Evolutionary conservation across 2,113 vertebrate genomes (phyloP).

Genomic region (Hypanus sabinus): DNA sequence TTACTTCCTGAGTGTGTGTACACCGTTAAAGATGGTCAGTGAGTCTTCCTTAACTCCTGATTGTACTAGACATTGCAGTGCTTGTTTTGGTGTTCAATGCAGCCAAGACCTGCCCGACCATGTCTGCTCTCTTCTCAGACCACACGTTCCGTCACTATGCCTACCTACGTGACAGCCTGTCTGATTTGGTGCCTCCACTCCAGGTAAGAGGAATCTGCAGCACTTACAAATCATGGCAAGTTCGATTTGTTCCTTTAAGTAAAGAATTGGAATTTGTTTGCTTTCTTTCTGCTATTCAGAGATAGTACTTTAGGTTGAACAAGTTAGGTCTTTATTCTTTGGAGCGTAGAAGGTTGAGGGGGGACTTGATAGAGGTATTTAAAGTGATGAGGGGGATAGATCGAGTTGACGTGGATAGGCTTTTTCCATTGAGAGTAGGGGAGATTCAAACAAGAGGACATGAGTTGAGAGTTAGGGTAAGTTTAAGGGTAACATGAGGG

Average conservation of each 20-base stretch:
- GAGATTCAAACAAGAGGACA: too few species aligned
- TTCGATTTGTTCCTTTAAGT: not conserved
- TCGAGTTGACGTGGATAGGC: too few species aligned
- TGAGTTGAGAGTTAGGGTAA: too few species aligned
- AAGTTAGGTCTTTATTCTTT: too few species aligned
- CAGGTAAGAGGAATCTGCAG: slow-evolving; percentile 58
- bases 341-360: too few species aligned
- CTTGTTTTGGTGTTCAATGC: slow-evolving; percentile 94
- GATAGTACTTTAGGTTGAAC: too few species aligned
- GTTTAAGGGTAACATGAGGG: too few species aligned
- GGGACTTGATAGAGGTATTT: too few species aligned
- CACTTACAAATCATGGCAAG: not conserved
- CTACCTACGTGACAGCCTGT: slow-evolving; percentile 91
- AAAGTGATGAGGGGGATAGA: too few species aligned
- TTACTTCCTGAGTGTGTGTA: not conserved
- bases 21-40: not conserved
- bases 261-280: too few species aligned
- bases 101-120: slow-evolving; percentile 85
- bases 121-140: slow-evolving; percentile 91
- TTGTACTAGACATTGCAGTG: slow-evolving; percentile 79
- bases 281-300: too few species aligned
- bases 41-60: not conserved
- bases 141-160: slow-evolving; percentile 93
- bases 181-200: slow-evolving; percentile 83
- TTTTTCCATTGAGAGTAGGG: too few species aligned